Evolutionary conservation across 2,888 invertebrate genomes (phyloP).

Genomic region (Pandemis heparana): DNA sequence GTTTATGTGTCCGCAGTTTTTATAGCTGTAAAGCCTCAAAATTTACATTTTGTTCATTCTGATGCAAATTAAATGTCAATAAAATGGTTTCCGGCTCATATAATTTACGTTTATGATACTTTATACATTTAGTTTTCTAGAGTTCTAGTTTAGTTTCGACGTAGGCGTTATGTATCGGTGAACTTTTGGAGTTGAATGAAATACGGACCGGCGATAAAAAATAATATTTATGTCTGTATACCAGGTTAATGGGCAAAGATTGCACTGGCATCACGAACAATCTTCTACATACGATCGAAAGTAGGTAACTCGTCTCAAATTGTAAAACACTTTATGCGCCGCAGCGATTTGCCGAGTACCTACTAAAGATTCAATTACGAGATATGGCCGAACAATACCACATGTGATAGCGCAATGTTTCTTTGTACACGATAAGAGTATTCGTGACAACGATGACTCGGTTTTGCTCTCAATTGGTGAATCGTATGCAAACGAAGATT

Average conservation of each 20-base stretch:
- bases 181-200: conserved; percentile 27
- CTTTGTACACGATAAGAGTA: conserved; percentile 67
- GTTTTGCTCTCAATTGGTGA: conserved; percentile 62
- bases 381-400: conserved; percentile 77
- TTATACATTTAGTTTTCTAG: conserved; percentile 33
- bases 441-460: conserved; percentile 64
- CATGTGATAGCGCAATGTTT: conserved; percentile 69
- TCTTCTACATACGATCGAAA: conserved; percentile 32
- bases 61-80: conserved; percentile 37
- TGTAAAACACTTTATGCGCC: conserved; percentile 27
- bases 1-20: conserved; percentile 13
- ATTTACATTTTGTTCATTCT: conserved; percentile 28
- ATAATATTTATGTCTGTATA: conserved; percentile 20
- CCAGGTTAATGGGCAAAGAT: conserved; percentile 34
- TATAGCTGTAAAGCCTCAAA: conserved; percentile 16
- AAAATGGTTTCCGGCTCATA: conserved; percentile 37
- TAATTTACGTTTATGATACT: conserved; percentile 31
- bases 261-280: conserved; percentile 21
- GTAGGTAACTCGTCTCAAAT: conserved; percentile 36
- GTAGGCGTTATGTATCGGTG: conserved; percentile 28
- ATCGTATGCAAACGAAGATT: conserved; percentile 44
- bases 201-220: conserved; percentile 19
- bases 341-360: conserved; percentile 64
- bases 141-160: conserved; percentile 22
- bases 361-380: conserved; percentile 77